These are phyloP conservation scores for Cryptus armator DNA, from an alignment of 2,888 invertebrate genomes.

Conservation along the genomic window DNA sequence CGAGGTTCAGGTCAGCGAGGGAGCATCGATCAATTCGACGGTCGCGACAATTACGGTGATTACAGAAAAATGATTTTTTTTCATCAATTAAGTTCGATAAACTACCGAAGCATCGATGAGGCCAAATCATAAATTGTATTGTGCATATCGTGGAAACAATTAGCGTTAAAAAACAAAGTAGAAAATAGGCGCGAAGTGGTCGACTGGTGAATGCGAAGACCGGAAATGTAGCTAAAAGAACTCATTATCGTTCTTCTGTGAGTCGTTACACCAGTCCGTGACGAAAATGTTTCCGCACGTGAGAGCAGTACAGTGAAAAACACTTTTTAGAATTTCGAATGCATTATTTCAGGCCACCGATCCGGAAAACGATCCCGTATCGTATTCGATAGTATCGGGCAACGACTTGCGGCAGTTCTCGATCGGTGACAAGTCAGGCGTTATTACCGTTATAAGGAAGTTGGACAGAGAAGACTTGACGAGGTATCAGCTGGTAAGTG, in stretches of 20 bases:
- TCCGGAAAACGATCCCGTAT: slow-evolving; percentile 94
- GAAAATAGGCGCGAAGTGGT: not conserved
- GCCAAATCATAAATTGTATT: no score
- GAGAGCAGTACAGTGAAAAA: not conserved
- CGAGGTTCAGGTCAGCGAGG: slow-evolving; percentile 95
- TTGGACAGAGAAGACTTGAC: slow-evolving; percentile 96
- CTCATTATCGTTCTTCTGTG: not conserved
- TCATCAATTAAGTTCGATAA: not conserved
- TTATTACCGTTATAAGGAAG: slow-evolving; percentile 93
- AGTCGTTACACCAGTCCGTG: slow-evolving; percentile 1
- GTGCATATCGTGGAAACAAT: no score
- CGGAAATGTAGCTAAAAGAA: not conserved
- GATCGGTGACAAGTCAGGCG: slow-evolving; percentile 94
- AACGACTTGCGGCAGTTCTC: slow-evolving; percentile 95
- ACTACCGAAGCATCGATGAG: not conserved
- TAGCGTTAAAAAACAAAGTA: not conserved
- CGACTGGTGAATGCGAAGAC: not conserved
- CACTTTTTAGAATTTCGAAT: slow-evolving; percentile 24
- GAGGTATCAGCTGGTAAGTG: slow-evolving; percentile 92
- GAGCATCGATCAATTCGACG: slow-evolving; percentile 94
- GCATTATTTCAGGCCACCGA: slow-evolving; percentile 90
- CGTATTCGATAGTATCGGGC: slow-evolving; percentile 94
- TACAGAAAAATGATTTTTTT: slow-evolving; percentile 34
- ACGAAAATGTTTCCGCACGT: not conserved
- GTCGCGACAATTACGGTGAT: slow-evolving; percentile 91